These are phyloP conservation scores for Penaeus monodon DNA, from an alignment of 2,888 invertebrate species.

Conservation along the genomic window DNA sequence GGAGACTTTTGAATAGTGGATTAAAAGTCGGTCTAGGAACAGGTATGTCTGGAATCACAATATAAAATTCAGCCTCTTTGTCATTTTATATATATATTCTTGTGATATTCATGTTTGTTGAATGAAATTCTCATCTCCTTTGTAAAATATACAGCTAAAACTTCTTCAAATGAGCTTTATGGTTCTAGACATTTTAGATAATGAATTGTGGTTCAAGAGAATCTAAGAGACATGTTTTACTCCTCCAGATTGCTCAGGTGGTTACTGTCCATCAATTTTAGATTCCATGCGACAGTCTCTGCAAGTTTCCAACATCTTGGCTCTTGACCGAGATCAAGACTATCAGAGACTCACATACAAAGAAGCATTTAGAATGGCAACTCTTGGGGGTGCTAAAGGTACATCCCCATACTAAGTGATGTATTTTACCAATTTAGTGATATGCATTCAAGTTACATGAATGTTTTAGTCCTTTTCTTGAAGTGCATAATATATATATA, in stretches of 20 bases:
- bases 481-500: too few relatives aligned
- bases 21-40: constrained; percentile 88
- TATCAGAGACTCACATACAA: constrained; percentile 77
- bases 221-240: background rate
- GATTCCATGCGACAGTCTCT: constrained; percentile 82
- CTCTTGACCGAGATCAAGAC: constrained; percentile 68
- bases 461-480: background rate
- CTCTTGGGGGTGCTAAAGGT: constrained; percentile 82
- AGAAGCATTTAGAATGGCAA: constrained; percentile 87
- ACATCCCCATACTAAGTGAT: background rate
- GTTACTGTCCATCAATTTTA: constrained; percentile 82
- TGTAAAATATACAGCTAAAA: too few relatives aligned
- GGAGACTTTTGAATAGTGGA: constrained; percentile 76
- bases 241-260: constrained; percentile 83
- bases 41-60: constrained; percentile 74
- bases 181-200: background rate
- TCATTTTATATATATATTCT: too few relatives aligned
- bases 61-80: too few relatives aligned
- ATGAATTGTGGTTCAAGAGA: background rate
- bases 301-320: constrained; percentile 80
- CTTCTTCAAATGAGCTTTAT: background rate
- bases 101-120: too few relatives aligned
- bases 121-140: too few relatives aligned
- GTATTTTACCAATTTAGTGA: background rate
- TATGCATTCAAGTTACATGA: background rate